Evolutionary conservation across 2,888 invertebrate genomes (phyloP), one percentile per base, ranked within the genome.

Genomic region (Serrognathus titanus): DNA sequence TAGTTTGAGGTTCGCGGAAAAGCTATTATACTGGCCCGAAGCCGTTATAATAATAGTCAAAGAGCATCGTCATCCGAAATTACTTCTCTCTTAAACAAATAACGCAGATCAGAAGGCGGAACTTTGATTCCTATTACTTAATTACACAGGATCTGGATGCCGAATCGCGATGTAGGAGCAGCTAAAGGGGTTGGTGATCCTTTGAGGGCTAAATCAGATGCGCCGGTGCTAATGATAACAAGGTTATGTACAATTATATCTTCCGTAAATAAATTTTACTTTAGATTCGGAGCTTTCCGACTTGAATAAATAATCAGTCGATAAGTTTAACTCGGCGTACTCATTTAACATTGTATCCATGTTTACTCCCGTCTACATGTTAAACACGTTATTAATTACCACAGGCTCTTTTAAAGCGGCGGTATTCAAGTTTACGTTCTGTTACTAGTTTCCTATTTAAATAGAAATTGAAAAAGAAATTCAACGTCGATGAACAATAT

Each of bases 41-140:
- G 24, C 24, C 6, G 2, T 31, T 31, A 31, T 5, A 31, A 31
- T 31, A 31, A 31, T 31, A 31, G 24, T 31, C 24, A 31, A 51
- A 40, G 38, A 49, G 49, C 55, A 52, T 58, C 51, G 51, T 59
- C 53, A 43, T 43, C 43, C 20, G 16, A 16, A 43, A 61, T 57
- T 58, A 61, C 58, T 56, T 63, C 73, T 73, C 73, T 72, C 71
- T 71, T 74, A 70, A 72, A 74, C 75, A 75, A 75, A 75, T 71
- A 75, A 66, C 68, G 68, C 61, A 70, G 70, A 71, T 71, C 71
- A 73, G 73, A 75, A 73, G 70, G 73, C 71, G 68, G 71, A 76
- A 77, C 75, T 77, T 76, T 76, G 75, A 76, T 76, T 76, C 74
- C 75, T 75, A 76, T 77, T 77, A 77, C 76, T 75, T 77, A 77